Evolutionary conservation across 2,888 invertebrate species (phyloP).

Genomic region (Eupithecia subfuscata): DNA sequence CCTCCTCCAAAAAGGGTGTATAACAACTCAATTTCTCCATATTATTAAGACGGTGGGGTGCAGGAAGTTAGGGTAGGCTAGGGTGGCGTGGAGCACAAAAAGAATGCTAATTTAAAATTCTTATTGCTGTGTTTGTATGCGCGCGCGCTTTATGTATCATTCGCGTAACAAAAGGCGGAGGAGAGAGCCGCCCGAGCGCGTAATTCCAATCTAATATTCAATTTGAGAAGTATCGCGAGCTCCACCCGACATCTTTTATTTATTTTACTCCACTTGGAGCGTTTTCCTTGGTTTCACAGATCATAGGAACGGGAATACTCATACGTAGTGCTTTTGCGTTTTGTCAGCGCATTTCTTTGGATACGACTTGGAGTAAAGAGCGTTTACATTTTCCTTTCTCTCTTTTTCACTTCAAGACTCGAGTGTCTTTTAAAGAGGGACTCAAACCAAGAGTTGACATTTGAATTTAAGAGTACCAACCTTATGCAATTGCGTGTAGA

Average conservation of each 20-base stretch:
- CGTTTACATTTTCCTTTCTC: background rate
- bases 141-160: constrained; percentile 82
- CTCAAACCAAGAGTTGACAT: background rate
- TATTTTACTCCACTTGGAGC: constrained; percentile 68
- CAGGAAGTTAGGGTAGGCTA: constrained; percentile 59
- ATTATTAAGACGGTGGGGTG: constrained; percentile 80
- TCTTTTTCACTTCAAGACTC: background rate
- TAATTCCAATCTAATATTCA: constrained; percentile 84
- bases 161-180: constrained; percentile 78
- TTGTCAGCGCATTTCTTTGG: constrained; percentile 32
- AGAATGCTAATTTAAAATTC: constrained; percentile 84
- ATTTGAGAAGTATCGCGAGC: constrained; percentile 78
- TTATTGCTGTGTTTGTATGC: constrained; percentile 81
- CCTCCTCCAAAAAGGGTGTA: constrained; percentile 80
- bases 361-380: background rate
- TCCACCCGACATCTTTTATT: constrained; percentile 75
- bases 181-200: constrained; percentile 78
- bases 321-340: constrained; percentile 41
- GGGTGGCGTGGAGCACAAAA: constrained; percentile 80
- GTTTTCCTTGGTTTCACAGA: constrained; percentile 65
- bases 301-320: constrained; percentile 55
- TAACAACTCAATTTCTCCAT: constrained; percentile 84
- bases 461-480: background rate
- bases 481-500: constrained; percentile 25
- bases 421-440: background rate